These are phyloP conservation scores for Desoria tigrina DNA, from an alignment of 2,888 invertebrate genomes.

Conservation along the genomic window DNA sequence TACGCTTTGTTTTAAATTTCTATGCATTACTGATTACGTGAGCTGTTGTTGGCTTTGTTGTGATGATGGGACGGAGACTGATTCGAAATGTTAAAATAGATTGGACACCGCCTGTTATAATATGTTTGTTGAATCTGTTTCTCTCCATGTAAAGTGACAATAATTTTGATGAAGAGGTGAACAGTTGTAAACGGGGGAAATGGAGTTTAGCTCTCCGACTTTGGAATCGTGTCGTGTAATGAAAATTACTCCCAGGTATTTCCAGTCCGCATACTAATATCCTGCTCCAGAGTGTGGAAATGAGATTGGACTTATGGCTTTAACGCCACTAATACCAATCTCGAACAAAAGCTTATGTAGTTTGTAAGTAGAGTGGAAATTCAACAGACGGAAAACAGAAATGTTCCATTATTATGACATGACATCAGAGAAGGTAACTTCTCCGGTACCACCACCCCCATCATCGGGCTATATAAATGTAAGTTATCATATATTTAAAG, in stretches of 20 bases:
- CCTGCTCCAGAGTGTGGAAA: conserved; percentile 21
- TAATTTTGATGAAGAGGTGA: conserved; percentile 3
- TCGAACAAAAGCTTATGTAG: background rate
- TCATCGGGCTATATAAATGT: too few species aligned
- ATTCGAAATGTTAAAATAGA: too few species aligned
- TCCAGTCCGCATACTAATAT: conserved; percentile 22
- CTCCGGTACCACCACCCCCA: too few species aligned
- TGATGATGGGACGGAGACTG: background rate
- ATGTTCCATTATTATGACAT: conserved; percentile 8
- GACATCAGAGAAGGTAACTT: too few species aligned
- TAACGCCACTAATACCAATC: too few species aligned
- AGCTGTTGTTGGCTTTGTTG: background rate
- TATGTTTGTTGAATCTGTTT: background rate
- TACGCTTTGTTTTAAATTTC: background rate
- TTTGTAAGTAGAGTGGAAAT: conserved; percentile 7
- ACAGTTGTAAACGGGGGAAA: background rate
- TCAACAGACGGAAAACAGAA: conserved; percentile 11
- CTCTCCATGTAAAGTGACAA: background rate
- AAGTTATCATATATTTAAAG: too few species aligned
- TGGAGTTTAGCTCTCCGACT: too few species aligned
- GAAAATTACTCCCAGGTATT: conserved; percentile 20
- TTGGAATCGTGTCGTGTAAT: too few species aligned
- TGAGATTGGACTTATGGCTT: conserved; percentile 12
- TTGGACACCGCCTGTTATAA: background rate
- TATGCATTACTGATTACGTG: background rate